Conservation (phyloP, 2,888 invertebrate genomes). For the Eupithecia pulchellata region DNA sequence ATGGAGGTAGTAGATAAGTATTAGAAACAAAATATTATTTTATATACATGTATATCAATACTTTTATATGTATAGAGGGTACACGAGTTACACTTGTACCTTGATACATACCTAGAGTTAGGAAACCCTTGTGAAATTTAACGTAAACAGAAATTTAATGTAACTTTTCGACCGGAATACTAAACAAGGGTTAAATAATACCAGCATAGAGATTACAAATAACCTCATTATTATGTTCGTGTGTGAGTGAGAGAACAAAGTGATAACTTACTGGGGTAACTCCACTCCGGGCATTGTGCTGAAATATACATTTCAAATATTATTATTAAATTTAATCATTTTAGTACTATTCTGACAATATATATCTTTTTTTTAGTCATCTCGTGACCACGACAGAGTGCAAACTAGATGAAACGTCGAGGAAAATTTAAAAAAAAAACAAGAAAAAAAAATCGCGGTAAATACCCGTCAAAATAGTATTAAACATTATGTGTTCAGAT, state of each 20-base stretch:
- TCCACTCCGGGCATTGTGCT: conserved; percentile 42
- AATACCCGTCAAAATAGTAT: no score
- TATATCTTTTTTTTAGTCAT: no score
- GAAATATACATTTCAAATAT: conserved; percentile 10
- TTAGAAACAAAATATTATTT: neutral
- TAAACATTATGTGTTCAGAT: no score
- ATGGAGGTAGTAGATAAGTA: neutral
- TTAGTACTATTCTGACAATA: no score
- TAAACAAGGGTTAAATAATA: conserved; percentile 32
- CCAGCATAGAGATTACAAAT: conserved; percentile 32
- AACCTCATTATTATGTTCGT: conserved; percentile 34
- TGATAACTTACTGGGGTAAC: conserved; percentile 52
- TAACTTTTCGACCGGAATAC: conserved; percentile 29
- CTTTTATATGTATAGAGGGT: no score
- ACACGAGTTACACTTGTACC: no score
- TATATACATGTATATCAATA: no score
- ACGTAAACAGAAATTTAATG: conserved; percentile 9
- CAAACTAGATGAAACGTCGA: no score
- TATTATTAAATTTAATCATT: neutral
- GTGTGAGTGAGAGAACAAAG: neutral
- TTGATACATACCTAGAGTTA: neutral
- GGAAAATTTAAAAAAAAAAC: no score
- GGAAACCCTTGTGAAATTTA: conserved; percentile 4
- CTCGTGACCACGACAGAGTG: no score
- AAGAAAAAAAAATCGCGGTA: no score